phyloP scores from a whole-genome alignment of 2,113 vertebrate species.

The Syngnathus scovelli region DNA sequence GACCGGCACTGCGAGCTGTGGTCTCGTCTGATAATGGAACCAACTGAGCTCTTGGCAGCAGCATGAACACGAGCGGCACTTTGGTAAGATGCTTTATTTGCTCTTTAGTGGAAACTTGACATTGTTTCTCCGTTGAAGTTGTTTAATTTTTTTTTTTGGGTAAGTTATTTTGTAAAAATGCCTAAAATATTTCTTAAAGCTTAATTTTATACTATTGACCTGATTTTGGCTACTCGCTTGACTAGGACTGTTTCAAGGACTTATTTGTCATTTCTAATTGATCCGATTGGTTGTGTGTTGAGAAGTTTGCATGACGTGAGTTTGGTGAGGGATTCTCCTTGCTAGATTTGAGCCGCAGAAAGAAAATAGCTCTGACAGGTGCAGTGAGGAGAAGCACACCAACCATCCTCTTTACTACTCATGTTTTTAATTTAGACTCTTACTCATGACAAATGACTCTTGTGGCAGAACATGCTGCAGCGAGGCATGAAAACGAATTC shows the following conservation, averaged over 20 bases:
- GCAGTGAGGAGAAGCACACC: conserved; percentile 31
- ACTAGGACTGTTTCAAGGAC: conserved; percentile 1
- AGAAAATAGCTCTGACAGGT: conserved; percentile 63
- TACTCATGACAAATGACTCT: conserved; percentile 42
- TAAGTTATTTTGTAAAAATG: neutral
- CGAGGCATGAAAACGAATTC: neutral
- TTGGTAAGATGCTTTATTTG: conserved; percentile 44
- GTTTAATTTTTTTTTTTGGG: neutral
- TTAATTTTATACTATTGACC: neutral
- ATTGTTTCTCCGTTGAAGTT: neutral
- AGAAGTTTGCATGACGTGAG: conserved; percentile 28
- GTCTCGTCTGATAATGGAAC: conserved; percentile 55
- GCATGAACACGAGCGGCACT: conserved; percentile 20
- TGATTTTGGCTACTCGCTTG: neutral
- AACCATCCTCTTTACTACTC: conserved; percentile 40
- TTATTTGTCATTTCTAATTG: conserved; percentile 19
- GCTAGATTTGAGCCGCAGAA: conserved; percentile 36
- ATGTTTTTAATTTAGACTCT: conserved; percentile 63
- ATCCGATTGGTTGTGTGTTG: conserved; percentile 11
- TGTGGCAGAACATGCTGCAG: neutral
- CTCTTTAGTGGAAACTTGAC: conserved; percentile 2
- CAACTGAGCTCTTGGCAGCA: conserved; percentile 30
- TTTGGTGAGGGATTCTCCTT: conserved; percentile 65
- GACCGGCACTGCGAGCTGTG: conserved; percentile 44
- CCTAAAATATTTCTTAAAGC: neutral